These are phyloP conservation scores for Schizaphis graminum DNA, from an alignment of 2,888 invertebrate species.

Conservation along the genomic window DNA sequence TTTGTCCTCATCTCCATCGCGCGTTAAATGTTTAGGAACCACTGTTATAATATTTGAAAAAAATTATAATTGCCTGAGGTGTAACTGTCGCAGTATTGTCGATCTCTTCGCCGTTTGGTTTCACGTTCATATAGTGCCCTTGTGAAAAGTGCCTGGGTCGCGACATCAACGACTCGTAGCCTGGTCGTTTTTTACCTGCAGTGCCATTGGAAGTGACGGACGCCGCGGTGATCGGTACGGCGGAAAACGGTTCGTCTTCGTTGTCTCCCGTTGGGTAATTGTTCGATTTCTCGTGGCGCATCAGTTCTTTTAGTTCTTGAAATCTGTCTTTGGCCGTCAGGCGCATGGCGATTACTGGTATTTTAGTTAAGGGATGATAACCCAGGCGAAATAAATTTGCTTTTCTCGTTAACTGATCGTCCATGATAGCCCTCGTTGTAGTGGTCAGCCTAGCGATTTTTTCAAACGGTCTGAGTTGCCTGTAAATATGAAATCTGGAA, in stretches of 20 bases:
- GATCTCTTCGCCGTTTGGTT: not conserved
- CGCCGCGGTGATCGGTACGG: not conserved
- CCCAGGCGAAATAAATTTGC: conserved; percentile 70
- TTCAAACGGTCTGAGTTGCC: conserved; percentile 72
- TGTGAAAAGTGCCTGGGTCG: conserved; percentile 56
- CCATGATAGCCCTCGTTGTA: conserved; percentile 68
- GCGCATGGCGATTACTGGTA: conserved; percentile 66
- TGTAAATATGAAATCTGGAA: conserved; percentile 46
- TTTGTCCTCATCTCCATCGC: not conserved
- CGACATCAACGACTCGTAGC: conserved; percentile 53
- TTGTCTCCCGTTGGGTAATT: not conserved
- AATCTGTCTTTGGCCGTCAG: conserved; percentile 71
- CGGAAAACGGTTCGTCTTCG: not conserved
- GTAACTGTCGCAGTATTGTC: not conserved
- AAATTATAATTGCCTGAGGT: not conserved
- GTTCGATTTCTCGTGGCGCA: conserved; percentile 80
- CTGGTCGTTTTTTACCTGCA: conserved; percentile 48
- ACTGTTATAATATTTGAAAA: not conserved
- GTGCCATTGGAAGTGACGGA: not conserved
- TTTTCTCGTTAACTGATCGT: conserved; percentile 55
- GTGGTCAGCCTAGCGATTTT: conserved; percentile 74
- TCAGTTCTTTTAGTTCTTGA: conserved; percentile 84
- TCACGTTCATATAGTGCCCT: conserved; percentile 50
- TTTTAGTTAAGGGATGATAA: conserved; percentile 67
- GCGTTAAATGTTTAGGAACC: not conserved